Evolutionary conservation across 2,888 invertebrate genomes (phyloP), one percentile per base, ranked within the genome.

Genomic region (Pogonocherus hispidulus): DNA sequence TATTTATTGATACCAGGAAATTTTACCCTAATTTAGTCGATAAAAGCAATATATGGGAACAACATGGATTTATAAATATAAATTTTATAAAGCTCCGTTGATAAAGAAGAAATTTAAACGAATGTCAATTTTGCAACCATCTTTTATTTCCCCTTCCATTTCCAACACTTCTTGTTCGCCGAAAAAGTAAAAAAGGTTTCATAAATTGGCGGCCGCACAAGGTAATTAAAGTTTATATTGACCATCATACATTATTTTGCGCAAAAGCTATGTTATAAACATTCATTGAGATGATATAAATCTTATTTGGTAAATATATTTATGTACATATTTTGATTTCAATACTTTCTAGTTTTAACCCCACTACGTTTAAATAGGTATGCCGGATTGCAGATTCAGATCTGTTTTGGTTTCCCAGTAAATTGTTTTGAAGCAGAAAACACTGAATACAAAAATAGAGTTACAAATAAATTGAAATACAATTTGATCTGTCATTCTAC

Each of bases 141-240:
- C 20, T 23, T 6, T 32, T 1, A n/a, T 3, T 16, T 52, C 52
- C 52, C 27, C 27, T 27, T 52, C 23, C 52, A 18, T 14, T 23
- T 23, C 52, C 32, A 27, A 27, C 52, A 14, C 3, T 55, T 55
- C 37, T 55, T 55, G 20, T 27, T 22, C 16, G 23, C 22, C n/a
- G 32, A 35, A 64, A 63, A n/a, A n/a, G n/a, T n/a, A n/a, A n/a
- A n/a, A n/a, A 46, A 22, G 18, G 18, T 11, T 27, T 18, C 16
- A 27, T 27, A 27, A 22, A 35, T 18, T 55, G 3, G n/a, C n/a
- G n/a, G n/a, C 32, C 1, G n/a, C 18, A 49, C 11, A 66, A 66
- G 66, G 66, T 66, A 66, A 52, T 66, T 59, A 11, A 6, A 22
- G 20, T 65, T 66, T 66, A 66, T 66, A 52, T 19, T 60, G 22